Base-by-base conservation (phyloP, 2,113 vertebrate genomes). In the Otus sunia region DNA sequence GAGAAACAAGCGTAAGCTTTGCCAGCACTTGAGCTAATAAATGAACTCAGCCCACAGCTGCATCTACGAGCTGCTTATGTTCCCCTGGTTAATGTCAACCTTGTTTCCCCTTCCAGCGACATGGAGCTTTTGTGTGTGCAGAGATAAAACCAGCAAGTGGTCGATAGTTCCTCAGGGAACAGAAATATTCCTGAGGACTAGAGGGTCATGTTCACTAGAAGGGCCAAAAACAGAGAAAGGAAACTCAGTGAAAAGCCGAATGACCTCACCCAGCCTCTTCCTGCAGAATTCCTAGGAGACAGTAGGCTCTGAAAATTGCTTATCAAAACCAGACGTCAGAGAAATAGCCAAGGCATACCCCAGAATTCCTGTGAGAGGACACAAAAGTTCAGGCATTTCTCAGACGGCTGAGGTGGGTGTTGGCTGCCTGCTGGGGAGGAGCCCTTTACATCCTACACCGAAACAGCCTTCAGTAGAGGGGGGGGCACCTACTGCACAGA, bases 41-140 rank as follows among this genome's bases (percentile, higher is more conserved):
- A 98, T 89, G 92, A 98, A 97, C 96, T 98, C 96, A 92, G 92
- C 86, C 95, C 94, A 63, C 96, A 98, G 98, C 97, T 98, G 97
- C 94, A 83, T 96, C 92, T 94, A 92, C 53, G 71, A 95, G 93
- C 86, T 89, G 95, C 95, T 90, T 64, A 53, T 94, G 89, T 88
- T 93, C 84, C 94, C 90, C 96, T 97, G 92, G 88, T 97, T 97
- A 97, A 98, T 82, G 92, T 98, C 97, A 97, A 96, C 94, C 97
- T 96, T 97, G 95, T 98, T 98, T 98, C 98, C 92, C 96, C 96
- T 97, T 97, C 92, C 97, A 98, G 98, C 3, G 92, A 97, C 97
- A 97, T 52, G 98, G 98, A 98, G 92, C 96, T 94, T 98, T 98
- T 97, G 95, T 98, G 96, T 98, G 98, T 92, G 97, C 81, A 72